Conservation (phyloP, 2,888 invertebrate genomes). For the Zelleria hepariella region DNA sequence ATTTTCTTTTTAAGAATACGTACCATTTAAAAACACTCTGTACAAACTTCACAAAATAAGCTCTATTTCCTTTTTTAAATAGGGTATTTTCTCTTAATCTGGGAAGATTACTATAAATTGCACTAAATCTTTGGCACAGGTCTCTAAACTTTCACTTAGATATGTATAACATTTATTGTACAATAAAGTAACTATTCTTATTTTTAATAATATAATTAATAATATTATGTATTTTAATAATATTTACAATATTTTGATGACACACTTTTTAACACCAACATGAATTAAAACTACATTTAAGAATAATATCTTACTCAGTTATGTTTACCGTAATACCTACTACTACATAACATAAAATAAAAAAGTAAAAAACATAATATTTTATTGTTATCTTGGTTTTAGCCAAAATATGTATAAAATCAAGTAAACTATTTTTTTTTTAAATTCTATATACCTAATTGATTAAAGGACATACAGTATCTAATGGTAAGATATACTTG, state of each 20-base stretch:
- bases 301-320: no score
- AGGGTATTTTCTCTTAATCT: constrained; percentile 11
- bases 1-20: neutral
- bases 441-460: no score
- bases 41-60: constrained; percentile 21
- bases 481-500: no score
- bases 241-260: neutral
- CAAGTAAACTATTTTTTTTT: no score
- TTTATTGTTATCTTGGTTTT: no score
- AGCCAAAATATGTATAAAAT: no score
- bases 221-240: neutral
- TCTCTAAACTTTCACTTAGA: neutral
- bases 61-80: constrained; percentile 9
- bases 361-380: no score
- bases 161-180: neutral
- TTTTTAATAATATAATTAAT: neutral
- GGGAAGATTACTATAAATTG: constrained; percentile 18
- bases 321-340: no score
- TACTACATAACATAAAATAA: no score
- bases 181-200: neutral
- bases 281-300: no score
- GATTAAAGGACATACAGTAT: no score
- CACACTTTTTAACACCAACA: no score
- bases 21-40: constrained; percentile 8
- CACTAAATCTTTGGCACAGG: constrained; percentile 11